Evolutionary conservation across 2,888 invertebrate genomes (phyloP), one percentile per base, ranked within the genome.

Genomic region (Junonia oenone): DNA sequence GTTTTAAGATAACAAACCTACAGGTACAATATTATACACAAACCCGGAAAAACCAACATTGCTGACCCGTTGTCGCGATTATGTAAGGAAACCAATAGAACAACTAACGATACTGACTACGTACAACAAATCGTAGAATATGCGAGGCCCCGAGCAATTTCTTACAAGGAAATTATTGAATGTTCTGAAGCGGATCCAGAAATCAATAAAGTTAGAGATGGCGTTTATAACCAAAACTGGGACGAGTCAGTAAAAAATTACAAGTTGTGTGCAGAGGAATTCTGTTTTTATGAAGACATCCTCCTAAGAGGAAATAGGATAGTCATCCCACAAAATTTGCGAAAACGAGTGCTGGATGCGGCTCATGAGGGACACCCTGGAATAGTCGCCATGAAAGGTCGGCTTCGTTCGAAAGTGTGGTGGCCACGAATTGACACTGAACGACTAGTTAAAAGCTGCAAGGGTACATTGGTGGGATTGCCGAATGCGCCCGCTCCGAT

Each of bases 371-470:
- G n/a, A n/a, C n/a, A n/a, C n/a, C n/a, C n/a, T n/a, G n/a, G n/a
- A n/a, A n/a, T n/a, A n/a, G n/a, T 71, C 0, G 61, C 67, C 0
- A 78, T 78, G 73, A 78, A 76, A 51, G 52, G 57, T 4, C 54
- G 74, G 13, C 53, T 78, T 2, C 45, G 78, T 5, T 63, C 70
- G 0, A 78, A 78, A 63, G 78, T 76, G 1, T 78, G 75, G 73
- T 77, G 76, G 73, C 72, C 73, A 5, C 67, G 62, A 46, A 65
- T 67, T 4, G 75, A 78, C 54, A 65, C 60, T 50, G 73, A 73
- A 29, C 58, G 31, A 43, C 52, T 13, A 14, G 13, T 13, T 35
- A 35, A 35, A 35, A 14, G 13, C 3, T 35, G 35, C 14, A n/a
- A n/a, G n/a, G n/a, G n/a, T n/a, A 14, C 14, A 57, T 9, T 68